Conservation (phyloP, 1,140 invertebrate genomes). For the Onthophagus taurus region DNA sequence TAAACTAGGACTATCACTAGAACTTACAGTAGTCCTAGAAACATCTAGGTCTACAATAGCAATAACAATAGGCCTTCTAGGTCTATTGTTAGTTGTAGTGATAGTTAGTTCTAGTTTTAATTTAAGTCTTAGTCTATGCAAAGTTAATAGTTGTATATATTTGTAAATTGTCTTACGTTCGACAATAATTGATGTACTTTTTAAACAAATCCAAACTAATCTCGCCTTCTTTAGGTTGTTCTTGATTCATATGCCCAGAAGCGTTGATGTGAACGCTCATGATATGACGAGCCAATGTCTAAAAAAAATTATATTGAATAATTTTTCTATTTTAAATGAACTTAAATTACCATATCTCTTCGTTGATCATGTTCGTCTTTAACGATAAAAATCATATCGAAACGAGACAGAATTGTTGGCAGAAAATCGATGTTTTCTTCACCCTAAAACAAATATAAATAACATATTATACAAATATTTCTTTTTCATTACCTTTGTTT, state of each 20-base stretch:
- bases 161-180: slow-evolving; percentile 45
- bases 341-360: slow-evolving; percentile 74
- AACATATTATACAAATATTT: neutral
- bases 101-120: too few relatives aligned
- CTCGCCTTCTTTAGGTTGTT: slow-evolving; percentile 65
- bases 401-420: slow-evolving; percentile 99
- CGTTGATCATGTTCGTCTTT: slow-evolving; percentile 92
- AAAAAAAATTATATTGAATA: slow-evolving; percentile 19
- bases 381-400: slow-evolving; percentile 99
- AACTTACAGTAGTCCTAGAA: too few relatives aligned
- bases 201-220: slow-evolving; percentile 80
- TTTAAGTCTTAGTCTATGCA: too few relatives aligned
- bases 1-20: too few relatives aligned
- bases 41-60: too few relatives aligned
- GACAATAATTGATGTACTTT: slow-evolving; percentile 89
- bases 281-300: slow-evolving; percentile 92
- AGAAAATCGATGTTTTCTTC: slow-evolving; percentile 99
- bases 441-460: slow-evolving; percentile 41
- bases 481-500: slow-evolving; percentile 60
- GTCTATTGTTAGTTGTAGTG: too few relatives aligned
- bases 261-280: slow-evolving; percentile 94
- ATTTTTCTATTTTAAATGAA: too few relatives aligned
- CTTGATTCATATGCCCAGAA: slow-evolving; percentile 49
- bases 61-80: too few relatives aligned
- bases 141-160: too few relatives aligned